A percentile compares a stretch with the other conserved stretches of the same genome.
Conservation (phyloP, 2,888 invertebrate species). For the Alentia gelatinosa region DNA sequence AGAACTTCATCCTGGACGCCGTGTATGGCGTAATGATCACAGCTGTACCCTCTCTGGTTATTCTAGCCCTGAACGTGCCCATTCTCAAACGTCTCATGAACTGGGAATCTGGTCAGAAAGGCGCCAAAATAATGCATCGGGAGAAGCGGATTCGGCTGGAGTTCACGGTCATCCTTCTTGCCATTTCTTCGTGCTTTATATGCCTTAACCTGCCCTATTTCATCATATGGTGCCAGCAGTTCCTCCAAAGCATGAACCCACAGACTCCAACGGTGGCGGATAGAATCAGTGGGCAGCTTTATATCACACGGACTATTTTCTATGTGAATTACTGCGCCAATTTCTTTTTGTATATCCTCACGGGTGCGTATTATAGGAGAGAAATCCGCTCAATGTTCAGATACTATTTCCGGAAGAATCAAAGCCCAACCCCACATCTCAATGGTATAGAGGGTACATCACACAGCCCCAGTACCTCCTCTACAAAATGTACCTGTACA, state of each 20-base stretch:
- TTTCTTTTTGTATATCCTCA: conserved; percentile 76
- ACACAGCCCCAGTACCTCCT: conserved; percentile 33
- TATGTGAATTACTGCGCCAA: conserved; percentile 75
- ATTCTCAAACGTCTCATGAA: conserved; percentile 73
- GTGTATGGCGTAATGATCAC: conserved; percentile 70
- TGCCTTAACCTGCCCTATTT: conserved; percentile 77
- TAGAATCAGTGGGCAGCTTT: conserved; percentile 47
- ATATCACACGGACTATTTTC: conserved; percentile 53
- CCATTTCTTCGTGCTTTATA: conserved; percentile 76
- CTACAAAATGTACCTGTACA: conserved; percentile 21
- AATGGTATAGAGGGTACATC: background rate
- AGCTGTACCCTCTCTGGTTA: conserved; percentile 60
- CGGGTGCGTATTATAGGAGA: conserved; percentile 75
- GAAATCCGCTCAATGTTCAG: conserved; percentile 67
- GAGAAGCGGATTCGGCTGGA: conserved; percentile 65
- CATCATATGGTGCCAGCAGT: conserved; percentile 71
- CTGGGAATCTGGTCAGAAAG: conserved; percentile 12
- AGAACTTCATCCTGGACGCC: conserved; percentile 75
- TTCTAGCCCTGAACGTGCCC: conserved; percentile 70
- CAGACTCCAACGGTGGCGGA: conserved; percentile 24
- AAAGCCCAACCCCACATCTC: background rate
- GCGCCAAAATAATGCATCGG: conserved; percentile 52
- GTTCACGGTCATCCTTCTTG: conserved; percentile 77
- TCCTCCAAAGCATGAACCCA: conserved; percentile 54
- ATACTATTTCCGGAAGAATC: conserved; percentile 39